These are phyloP conservation scores for Macrophya alboannulata DNA, from an alignment of 2,888 invertebrate genomes.

Conservation along the genomic window DNA sequence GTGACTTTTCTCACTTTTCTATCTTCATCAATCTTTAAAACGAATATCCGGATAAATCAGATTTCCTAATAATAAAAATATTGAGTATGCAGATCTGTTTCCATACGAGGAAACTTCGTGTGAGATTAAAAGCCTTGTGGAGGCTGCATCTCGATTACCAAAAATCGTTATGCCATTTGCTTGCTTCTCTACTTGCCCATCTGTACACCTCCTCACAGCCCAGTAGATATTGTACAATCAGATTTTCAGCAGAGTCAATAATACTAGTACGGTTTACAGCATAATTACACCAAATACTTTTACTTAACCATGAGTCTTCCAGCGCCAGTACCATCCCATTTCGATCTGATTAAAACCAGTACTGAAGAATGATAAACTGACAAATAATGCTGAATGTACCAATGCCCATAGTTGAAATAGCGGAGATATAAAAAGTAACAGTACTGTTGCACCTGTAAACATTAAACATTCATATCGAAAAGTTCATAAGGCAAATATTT, in stretches of 20 bases:
- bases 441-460: constrained; percentile 68
- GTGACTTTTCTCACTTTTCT: background rate
- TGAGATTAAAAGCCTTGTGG: background rate
- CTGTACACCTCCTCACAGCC: background rate
- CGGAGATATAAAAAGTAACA: constrained; percentile 74
- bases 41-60: background rate
- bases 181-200: background rate
- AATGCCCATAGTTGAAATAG: constrained; percentile 76
- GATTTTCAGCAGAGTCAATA: constrained; percentile 13
- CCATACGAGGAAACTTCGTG: background rate
- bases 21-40: background rate
- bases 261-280: constrained; percentile 13
- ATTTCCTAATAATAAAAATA: background rate
- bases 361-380: constrained; percentile 73
- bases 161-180: background rate
- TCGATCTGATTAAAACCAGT: constrained; percentile 76
- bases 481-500: background rate
- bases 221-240: background rate
- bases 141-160: background rate
- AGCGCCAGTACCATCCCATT: constrained; percentile 76
- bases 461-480: background rate
- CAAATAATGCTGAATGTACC: constrained; percentile 70
- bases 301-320: constrained; percentile 64
- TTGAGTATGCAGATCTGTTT: constrained; percentile 7
- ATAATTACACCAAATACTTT: constrained; percentile 10